A percentile compares a stretch with the other conserved stretches of the same genome.
Evolutionary conservation across 2,113 vertebrate species (phyloP).

Genomic region (Sinocyclocheilus anshuiensis): DNA sequence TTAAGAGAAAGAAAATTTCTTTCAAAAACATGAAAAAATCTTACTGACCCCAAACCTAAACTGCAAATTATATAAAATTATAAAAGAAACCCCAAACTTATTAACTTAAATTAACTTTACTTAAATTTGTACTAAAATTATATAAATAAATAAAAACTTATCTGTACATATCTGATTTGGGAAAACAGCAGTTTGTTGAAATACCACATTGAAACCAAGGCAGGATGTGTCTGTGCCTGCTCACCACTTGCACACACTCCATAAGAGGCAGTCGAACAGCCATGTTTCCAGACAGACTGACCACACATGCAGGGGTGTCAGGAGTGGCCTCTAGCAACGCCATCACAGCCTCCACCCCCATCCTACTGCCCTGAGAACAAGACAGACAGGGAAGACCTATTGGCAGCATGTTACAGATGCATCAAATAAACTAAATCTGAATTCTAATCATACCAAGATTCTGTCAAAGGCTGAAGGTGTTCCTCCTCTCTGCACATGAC

Average conservation of each 20-base stretch:
- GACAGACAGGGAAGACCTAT: background rate
- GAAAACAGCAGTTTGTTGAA: background rate
- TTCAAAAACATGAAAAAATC: background rate
- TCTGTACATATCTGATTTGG: background rate
- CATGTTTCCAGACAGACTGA: slow-evolving; percentile 93
- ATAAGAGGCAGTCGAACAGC: slow-evolving; percentile 93
- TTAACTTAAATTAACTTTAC: too few relatives aligned
- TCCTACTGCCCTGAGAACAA: slow-evolving; percentile 85
- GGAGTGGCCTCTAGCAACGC: slow-evolving; percentile 90
- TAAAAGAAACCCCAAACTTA: too few relatives aligned
- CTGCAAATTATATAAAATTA: background rate
- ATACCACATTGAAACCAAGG: background rate
- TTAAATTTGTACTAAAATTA: too few relatives aligned
- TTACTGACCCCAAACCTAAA: background rate
- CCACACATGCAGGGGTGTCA: slow-evolving; percentile 90
- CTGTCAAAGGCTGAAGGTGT: slow-evolving; percentile 91
- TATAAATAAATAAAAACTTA: too few relatives aligned
- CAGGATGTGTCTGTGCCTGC: background rate
- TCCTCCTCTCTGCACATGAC: slow-evolving; percentile 68
- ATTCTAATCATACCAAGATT: slow-evolving; percentile 79
- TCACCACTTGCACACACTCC: slow-evolving; percentile 95
- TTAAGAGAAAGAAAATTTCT: too few relatives aligned
- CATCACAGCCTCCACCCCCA: slow-evolving; percentile 96
- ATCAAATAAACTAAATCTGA: background rate
- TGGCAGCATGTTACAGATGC: background rate